Evolutionary conservation across 2,888 invertebrate genomes (phyloP).

Genomic region (Cephus nigrinus): DNA sequence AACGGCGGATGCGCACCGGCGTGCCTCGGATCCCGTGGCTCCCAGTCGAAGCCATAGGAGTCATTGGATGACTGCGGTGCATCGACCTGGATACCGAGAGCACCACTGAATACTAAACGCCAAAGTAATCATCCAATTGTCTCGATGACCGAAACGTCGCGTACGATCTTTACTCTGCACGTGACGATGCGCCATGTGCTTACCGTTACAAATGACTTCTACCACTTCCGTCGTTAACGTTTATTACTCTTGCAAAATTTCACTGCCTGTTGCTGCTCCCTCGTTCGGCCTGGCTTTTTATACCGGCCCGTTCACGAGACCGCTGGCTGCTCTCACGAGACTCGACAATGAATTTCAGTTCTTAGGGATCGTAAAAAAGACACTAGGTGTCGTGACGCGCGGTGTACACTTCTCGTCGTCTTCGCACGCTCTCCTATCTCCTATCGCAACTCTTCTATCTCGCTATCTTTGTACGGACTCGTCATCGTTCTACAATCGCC

Average conservation of each 20-base stretch:
- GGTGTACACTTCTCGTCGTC: background rate
- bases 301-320: background rate
- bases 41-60: background rate
- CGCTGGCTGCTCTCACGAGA: background rate
- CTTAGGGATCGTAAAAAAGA: background rate
- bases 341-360: background rate
- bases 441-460: background rate
- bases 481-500: background rate
- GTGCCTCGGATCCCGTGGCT: background rate
- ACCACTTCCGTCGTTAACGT: background rate
- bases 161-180: background rate
- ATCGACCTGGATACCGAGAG: background rate
- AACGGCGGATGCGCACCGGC: slow-evolving; percentile 5
- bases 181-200: slow-evolving; percentile 9
- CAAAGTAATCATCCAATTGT: slow-evolving; percentile 23
- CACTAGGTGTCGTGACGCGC: background rate
- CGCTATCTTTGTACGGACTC: background rate
- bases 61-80: background rate
- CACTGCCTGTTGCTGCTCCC: background rate
- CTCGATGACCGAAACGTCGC: slow-evolving; percentile 8
- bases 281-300: background rate
- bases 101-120: slow-evolving; percentile 9
- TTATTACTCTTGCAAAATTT: background rate
- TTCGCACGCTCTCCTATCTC: background rate
- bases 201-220: background rate